Evolutionary conservation across 2,113 vertebrate species (phyloP), one percentile per base, ranked within the genome.

Genomic region (Penelope pileata): DNA sequence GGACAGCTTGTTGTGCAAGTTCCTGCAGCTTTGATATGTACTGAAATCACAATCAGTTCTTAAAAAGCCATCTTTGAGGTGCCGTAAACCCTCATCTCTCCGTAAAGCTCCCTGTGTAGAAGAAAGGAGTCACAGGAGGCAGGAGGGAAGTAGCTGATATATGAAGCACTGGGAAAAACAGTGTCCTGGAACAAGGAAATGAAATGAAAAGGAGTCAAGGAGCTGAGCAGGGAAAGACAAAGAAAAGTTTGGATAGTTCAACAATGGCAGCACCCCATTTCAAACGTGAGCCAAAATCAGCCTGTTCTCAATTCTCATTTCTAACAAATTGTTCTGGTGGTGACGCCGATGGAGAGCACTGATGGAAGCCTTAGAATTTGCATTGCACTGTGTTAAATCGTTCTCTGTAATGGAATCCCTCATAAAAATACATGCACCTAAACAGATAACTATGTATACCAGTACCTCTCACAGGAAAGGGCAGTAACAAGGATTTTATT

Each of bases 401-500:
- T 54, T 91, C 59, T 80, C 82, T 47, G 9, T 47, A 70, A 59
- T 34, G 34, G 67, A 90, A 93, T 70, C 50, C 27, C 34, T 70
- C 67, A 86, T 27, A 91, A 83, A 95, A 93, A 93, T 62, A 51
- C 3, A 30, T 38, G 54, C 42, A 62, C n/a, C 51, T 92, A 88
- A 83, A 53, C 75, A 84, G 47, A 70, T 91, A 84, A 91, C 40
- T 75, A 47, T 45, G 29, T 48, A 27, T 50, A 62, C 53, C 93
- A 48, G 56, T 90, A 26, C 54, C 18, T 68, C 59, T 72, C 58
- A 48, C 7, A 84, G 58, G 32, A 76, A 92, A 94, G 75, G 32
- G n/a, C 22, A 91, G 51, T 43, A 72, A 75, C 30, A 53, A 94
- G 59, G 59, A 78, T 85, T 93, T 88, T 91, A 82, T 93, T 85